These are phyloP conservation scores for Anthonomus grandis DNA, from an alignment of 1,140 invertebrate species.

Conservation along the genomic window DNA sequence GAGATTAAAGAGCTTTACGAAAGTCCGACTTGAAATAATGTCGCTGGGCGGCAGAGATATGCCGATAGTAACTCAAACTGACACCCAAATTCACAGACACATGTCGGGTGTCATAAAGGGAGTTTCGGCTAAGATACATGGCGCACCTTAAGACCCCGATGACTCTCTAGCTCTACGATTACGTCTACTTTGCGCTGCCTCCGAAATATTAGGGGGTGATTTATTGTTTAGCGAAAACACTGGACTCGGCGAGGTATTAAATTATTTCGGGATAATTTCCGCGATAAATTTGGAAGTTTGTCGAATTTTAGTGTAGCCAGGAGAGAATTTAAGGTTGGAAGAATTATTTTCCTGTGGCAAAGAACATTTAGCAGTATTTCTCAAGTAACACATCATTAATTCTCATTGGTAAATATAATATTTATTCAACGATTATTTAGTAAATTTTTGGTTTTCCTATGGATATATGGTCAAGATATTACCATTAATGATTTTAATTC, in stretches of 20 bases:
- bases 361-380: too few species aligned
- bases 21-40: constrained; percentile 48
- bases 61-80: constrained; percentile 49
- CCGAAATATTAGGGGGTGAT: constrained; percentile 14
- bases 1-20: constrained; percentile 49
- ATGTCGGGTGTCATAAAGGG: constrained; percentile 46
- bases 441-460: too few species aligned
- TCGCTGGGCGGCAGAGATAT: constrained; percentile 46
- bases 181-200: constrained; percentile 11
- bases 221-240: constrained; percentile 2
- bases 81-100: constrained; percentile 48
- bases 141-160: constrained; percentile 33
- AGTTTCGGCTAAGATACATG: constrained; percentile 37
- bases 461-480: too few species aligned
- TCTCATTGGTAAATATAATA: too few species aligned
- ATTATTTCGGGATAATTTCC: neutral
- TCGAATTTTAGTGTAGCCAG: too few species aligned
- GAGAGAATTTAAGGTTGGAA: too few species aligned
- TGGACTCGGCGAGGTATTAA: too few species aligned
- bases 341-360: too few species aligned
- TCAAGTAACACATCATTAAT: too few species aligned
- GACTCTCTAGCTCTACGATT: constrained; percentile 14
- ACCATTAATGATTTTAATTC: too few species aligned
- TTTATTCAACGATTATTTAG: too few species aligned
- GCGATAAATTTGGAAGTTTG: too few species aligned